Evolutionary conservation across 2,113 vertebrate species (phyloP), one percentile per base, ranked within the genome.

Genomic region (Tricholaema leucomelas): DNA sequence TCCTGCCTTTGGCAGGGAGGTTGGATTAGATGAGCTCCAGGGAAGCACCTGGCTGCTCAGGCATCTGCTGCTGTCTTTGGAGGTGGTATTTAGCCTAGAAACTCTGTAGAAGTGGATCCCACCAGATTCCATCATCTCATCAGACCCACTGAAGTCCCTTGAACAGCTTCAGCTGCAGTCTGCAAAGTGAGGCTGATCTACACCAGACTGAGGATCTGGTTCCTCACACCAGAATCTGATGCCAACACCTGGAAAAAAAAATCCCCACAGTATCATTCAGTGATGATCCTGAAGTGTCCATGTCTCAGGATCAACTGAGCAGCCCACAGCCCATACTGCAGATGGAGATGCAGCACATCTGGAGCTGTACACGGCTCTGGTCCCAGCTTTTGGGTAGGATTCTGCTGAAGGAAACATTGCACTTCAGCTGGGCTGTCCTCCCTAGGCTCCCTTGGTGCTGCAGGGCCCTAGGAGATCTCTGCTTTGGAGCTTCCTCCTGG

Each of bases 181-280:
- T 7, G 23, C 1, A 0, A 30, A 50, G 18, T 2, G 15, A 38
- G 60, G 42, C 36, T 12, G 28, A 27, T 65, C 38, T 52, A 23
- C 42, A 33, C 23, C 23, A 48, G 66, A 14, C 1, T 33, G 36
- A 31, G 12, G 65, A 69, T 24, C 35, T 59, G 30, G 7, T 10
- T 9, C 19, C 50, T 10, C 38, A 9, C 12, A 3, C 21, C 48
- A 23, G 18, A 66, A 61, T 66, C 61, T 35, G 36, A 40, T 23
- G n/a, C n/a, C n/a, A 36, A 64, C 33, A 15, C 20, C 16, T 33
- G n/a, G n/a, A n/a, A n/a, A n/a, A n/a, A n/a, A 60, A 35, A 50
- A 27, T 1, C 1, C 56, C 17, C 25, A 17, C 14, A 25, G 2
- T 21, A 5, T 54, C 46, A 30, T 19, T 40, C 27, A 35, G 0